phyloP scores from a whole-genome alignment of 1,140 invertebrate genomes.

The Drosophila auraria region DNA sequence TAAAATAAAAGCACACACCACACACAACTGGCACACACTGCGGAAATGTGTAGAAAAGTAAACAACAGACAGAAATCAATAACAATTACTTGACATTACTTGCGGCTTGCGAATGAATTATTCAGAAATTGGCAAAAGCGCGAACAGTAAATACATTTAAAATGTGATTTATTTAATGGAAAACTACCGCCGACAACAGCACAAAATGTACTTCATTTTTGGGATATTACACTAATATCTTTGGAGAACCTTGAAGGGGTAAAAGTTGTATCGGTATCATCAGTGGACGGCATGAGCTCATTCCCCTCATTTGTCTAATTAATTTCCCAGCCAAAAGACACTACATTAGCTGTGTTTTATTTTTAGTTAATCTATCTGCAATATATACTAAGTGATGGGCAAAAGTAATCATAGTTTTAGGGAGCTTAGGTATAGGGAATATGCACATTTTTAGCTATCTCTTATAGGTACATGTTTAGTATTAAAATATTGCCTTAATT shows the following conservation, averaged over 20 bases:
- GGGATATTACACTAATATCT: not conserved
- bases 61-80: slow-evolving; percentile 67
- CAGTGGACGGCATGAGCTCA: slow-evolving; percentile 33
- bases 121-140: slow-evolving; percentile 33
- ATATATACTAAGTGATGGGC: not conserved
- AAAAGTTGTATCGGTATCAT: slow-evolving; percentile 30
- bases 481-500: no score
- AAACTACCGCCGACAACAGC: slow-evolving; percentile 23
- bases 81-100: slow-evolving; percentile 81
- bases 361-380: slow-evolving; percentile 35
- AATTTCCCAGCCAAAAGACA: slow-evolving; percentile 24
- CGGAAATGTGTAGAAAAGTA: slow-evolving; percentile 62
- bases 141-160: slow-evolving; percentile 28
- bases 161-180: slow-evolving; percentile 50
- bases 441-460: not conserved
- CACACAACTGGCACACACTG: slow-evolving; percentile 21
- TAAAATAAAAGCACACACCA: slow-evolving; percentile 14
- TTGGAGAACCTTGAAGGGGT: slow-evolving; percentile 24
- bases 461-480: no score
- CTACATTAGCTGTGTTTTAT: slow-evolving; percentile 29
- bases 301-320: slow-evolving; percentile 38
- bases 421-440: not conserved
- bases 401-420: not conserved
- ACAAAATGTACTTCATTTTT: slow-evolving; percentile 15
- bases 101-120: slow-evolving; percentile 36